Conservation (phyloP, 1,140 invertebrate genomes). For the Megalonaias nervosa region DNA sequence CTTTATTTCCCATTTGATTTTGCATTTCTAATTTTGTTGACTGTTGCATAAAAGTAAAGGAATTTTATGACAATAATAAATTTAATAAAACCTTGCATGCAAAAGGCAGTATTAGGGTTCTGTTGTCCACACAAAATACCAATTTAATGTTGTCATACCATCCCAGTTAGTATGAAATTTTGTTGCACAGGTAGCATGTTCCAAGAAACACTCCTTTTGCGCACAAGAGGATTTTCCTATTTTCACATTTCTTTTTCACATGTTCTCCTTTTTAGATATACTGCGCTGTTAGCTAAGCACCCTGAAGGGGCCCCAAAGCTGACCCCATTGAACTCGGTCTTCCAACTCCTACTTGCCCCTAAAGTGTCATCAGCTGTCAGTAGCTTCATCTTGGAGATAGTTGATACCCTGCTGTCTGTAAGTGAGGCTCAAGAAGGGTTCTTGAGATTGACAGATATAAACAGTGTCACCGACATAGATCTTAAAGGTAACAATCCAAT, state of each 20-base stretch:
- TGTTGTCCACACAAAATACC: too few relatives aligned
- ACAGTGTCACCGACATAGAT: too few relatives aligned
- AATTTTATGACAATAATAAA: too few relatives aligned
- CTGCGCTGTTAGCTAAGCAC: slow-evolving; percentile 79
- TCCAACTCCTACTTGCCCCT: slow-evolving; percentile 79
- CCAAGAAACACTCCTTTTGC: not conserved
- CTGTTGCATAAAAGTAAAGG: too few relatives aligned
- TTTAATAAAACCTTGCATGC: too few relatives aligned
- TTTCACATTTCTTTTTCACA: not conserved
- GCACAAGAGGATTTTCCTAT: not conserved
- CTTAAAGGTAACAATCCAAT: too few relatives aligned
- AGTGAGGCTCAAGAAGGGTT: slow-evolving; percentile 39
- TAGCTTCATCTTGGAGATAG: slow-evolving; percentile 82
- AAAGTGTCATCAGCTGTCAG: slow-evolving; percentile 79
- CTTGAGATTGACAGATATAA: too few relatives aligned
- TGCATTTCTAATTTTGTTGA: too few relatives aligned
- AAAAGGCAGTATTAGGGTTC: too few relatives aligned
- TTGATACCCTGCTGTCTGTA: slow-evolving; percentile 83
- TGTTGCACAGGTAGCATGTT: not conserved
- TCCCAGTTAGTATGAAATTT: too few relatives aligned
- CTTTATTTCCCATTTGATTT: too few relatives aligned
- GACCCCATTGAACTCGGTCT: slow-evolving; percentile 78
- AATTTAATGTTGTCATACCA: too few relatives aligned
- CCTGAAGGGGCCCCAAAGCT: slow-evolving; percentile 70
- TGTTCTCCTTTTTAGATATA: slow-evolving; percentile 75